Evolutionary conservation across 2,113 vertebrate genomes (phyloP).

Genomic region (Xenopus laevis): DNA sequence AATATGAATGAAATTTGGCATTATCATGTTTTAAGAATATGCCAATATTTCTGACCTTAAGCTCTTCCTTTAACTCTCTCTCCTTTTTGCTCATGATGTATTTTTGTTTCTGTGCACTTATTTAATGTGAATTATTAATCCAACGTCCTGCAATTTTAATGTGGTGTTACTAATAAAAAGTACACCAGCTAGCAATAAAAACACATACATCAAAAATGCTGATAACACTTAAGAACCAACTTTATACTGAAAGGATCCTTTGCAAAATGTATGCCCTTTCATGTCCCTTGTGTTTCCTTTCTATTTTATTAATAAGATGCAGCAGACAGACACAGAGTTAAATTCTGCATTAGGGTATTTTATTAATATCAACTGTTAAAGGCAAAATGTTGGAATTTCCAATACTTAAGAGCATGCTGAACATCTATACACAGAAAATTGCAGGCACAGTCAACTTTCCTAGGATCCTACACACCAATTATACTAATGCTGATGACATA

Average conservation of each 20-base stretch:
- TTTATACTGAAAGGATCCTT: neutral
- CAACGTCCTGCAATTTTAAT: neutral
- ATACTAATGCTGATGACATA: slow-evolving; percentile 78
- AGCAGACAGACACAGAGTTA: neutral
- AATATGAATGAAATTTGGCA: no score
- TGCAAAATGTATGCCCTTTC: neutral
- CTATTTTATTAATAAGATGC: slow-evolving; percentile 28
- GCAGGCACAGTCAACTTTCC: slow-evolving; percentile 54
- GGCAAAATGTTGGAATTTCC: slow-evolving; percentile 16
- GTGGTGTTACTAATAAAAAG: neutral
- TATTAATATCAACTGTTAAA: slow-evolving; percentile 35
- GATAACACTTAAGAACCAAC: neutral
- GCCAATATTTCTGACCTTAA: no score
- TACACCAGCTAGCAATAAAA: neutral
- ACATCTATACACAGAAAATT: slow-evolving; percentile 63
- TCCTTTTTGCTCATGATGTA: neutral
- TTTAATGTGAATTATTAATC: neutral
- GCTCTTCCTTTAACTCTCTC: neutral
- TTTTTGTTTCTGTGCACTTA: neutral
- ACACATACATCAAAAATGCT: neutral
- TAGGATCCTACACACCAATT: slow-evolving; percentile 68
- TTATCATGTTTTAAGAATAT: no score
- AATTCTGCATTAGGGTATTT: slow-evolving; percentile 15
- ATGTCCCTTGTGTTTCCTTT: neutral
- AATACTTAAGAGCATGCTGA: slow-evolving; percentile 21